phyloP scores from a whole-genome alignment of 2,113 vertebrate species.

The Urocolius indicus region DNA sequence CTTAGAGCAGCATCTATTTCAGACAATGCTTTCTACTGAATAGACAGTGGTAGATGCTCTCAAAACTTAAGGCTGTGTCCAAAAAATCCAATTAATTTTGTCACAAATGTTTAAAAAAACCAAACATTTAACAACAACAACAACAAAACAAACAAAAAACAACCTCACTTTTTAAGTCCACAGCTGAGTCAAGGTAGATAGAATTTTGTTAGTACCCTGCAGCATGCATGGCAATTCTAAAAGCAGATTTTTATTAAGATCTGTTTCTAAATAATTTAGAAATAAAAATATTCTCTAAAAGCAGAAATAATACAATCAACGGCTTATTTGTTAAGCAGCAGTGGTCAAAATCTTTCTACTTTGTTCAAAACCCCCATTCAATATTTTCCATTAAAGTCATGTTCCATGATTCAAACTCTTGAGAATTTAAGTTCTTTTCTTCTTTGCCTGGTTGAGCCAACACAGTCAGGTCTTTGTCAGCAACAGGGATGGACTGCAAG shows the following conservation, averaged over 20 bases:
- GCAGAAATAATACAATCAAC: not conserved
- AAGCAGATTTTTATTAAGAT: not conserved
- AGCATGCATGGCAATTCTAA: not conserved
- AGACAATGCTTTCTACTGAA: not conserved
- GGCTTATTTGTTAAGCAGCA: not conserved
- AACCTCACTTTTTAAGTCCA: not conserved
- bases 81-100: not conserved
- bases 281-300: not conserved
- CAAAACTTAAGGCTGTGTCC: not conserved
- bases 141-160: not conserved
- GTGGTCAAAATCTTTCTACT: not conserved
- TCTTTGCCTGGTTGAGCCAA: not conserved
- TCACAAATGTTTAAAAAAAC: not conserved
- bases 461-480: conserved; percentile 37
- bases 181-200: not conserved
- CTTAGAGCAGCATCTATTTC: not conserved
- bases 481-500: not conserved
- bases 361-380: not conserved
- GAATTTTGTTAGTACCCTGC: not conserved
- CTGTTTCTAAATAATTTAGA: not conserved
- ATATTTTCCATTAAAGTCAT: conserved; percentile 19
- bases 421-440: conserved; percentile 27
- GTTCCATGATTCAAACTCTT: conserved; percentile 29
- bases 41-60: not conserved
- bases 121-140: not conserved